These are phyloP conservation scores for Acanthiza pusilla DNA, from an alignment of 2,797 vertebrate species.

Conservation along the genomic window DNA sequence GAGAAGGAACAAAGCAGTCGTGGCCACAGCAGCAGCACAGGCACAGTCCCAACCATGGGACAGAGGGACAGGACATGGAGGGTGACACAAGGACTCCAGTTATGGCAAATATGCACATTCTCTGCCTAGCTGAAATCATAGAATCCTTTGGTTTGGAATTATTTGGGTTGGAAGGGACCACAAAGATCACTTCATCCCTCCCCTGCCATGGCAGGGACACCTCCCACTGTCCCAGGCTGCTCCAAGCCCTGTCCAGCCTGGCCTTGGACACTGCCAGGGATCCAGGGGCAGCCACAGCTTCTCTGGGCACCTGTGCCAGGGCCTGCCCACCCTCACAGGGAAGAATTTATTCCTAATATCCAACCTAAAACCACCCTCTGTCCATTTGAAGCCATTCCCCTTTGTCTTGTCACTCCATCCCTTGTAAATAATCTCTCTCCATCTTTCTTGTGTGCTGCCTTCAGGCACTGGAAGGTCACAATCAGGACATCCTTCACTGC, in stretches of 20 bases:
- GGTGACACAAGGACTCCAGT: not conserved
- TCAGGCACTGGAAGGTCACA: not conserved
- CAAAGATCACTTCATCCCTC: not conserved
- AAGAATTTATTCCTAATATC: not conserved
- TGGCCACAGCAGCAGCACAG: not conserved
- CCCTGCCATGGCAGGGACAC: not conserved
- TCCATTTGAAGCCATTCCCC: not conserved
- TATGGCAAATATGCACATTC: not conserved
- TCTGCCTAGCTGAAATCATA: not conserved
- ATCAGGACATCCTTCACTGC: not conserved
- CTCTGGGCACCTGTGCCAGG: not conserved
- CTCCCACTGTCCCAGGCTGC: rapidly evolving
- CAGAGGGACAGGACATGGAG: not conserved
- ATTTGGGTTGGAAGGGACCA: not conserved
- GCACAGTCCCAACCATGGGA: not conserved
- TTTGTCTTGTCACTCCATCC: not conserved
- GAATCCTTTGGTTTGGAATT: not conserved
- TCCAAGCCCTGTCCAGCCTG: not conserved
- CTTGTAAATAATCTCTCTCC: not conserved
- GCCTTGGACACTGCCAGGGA: not conserved
- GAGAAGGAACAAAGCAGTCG: not conserved
- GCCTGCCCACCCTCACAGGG: rapidly evolving
- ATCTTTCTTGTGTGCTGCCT: not conserved
- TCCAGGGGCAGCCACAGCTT: not conserved
- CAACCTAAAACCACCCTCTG: not conserved